Evolutionary conservation across 1,140 invertebrate species (phyloP), one percentile per base, ranked within the genome.

Genomic region (Bombus superbus): DNA sequence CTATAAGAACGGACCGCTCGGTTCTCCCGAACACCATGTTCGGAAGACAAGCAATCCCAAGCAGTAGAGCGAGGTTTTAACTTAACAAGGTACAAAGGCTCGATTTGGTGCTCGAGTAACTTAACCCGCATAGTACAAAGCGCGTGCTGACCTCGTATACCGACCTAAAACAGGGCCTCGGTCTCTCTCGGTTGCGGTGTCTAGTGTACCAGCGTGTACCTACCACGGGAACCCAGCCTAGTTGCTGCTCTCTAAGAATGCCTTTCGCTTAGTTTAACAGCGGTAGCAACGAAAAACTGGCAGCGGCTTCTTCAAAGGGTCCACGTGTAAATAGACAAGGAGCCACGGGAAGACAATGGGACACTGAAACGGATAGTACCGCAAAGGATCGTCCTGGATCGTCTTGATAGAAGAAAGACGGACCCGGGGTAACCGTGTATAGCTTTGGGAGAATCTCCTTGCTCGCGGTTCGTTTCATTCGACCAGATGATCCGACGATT

Each of bases 231-330:
- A 86, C 76, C 85, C 78, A 87, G 47, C 86, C 89, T 84, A 83
- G 76, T 81, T 73, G 87, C 74, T 85, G 87, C 88, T 86, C 74
- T 44, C 59, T 85, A 89, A 88, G 88, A 83, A 90, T 92, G 87
- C 92, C 91, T 93, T 91, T 94, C 93, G 94, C 90, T 92, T 94
- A 94, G 94, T 94, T 94, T 94, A 94, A 94, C 93, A 89, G 86
- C 90, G 88, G 90, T 92, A 87, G 90, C 90, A 83, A 90, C 79
- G 83, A 87, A 89, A 89, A 91, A 90, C 86, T 83, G 89, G 83
- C 81, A 81, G 90, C 93, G 93, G 92, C 86, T 86, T 90, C 87
- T 89, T 93, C 93, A 94, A 94, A 94, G 93, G 69, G 88, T 82
- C 85, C 82, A 76, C 88, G 88, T 90, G 87, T 82, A 86, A 89